phyloP scores from a whole-genome alignment of 2,797 vertebrate genomes.

The Micrastur ruficollis region DNA sequence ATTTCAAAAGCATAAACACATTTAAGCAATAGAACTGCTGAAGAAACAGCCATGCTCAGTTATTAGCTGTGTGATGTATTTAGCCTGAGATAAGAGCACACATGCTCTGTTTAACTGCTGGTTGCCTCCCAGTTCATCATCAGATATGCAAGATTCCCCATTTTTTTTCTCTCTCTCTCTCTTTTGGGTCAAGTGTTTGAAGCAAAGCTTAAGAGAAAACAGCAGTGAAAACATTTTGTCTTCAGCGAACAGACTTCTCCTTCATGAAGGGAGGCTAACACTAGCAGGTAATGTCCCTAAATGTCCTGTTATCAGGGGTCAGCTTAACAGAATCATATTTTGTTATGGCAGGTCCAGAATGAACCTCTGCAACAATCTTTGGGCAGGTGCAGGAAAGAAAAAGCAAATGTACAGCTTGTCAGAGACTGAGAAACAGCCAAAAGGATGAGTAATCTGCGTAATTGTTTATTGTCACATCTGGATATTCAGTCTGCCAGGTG shows the following conservation, averaged over 20 bases:
- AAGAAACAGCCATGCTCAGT: background rate
- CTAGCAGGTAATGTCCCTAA: conserved; percentile 77
- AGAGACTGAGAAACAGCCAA: background rate
- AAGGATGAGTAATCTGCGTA: background rate
- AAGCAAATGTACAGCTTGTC: background rate
- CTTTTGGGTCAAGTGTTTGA: conserved; percentile 77
- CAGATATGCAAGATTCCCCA: background rate
- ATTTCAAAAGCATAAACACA: background rate
- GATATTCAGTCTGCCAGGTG: background rate
- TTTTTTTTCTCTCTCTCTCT: background rate
- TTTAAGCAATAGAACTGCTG: background rate
- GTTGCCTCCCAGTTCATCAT: background rate
- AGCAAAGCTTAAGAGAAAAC: conserved; percentile 85
- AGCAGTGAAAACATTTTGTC: conserved; percentile 85
- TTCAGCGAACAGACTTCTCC: conserved; percentile 80
- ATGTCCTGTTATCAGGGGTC: background rate
- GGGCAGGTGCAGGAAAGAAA: background rate
- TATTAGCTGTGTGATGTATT: background rate
- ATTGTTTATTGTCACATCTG: background rate
- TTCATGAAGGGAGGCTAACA: conserved; percentile 84
- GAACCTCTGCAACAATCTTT: background rate
- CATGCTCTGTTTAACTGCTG: background rate
- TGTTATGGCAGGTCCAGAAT: background rate
- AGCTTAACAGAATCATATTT: background rate
- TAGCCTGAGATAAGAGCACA: background rate